Base-by-base conservation (phyloP, 1,140 invertebrate species). In the Asbolus verrucosus region DNA sequence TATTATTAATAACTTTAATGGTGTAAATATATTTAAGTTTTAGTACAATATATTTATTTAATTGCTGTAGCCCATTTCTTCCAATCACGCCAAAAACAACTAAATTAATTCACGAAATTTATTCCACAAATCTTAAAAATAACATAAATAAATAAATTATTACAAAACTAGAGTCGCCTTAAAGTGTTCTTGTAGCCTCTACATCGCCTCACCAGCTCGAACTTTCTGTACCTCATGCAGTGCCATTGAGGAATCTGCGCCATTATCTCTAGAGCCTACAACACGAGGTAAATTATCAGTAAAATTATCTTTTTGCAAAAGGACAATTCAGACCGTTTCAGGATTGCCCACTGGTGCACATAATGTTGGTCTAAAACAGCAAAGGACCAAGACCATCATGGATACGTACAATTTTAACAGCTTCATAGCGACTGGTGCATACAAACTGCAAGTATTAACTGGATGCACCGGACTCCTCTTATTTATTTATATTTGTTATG, bases 231-330 rank as follows among this genome's bases (percentile, higher is more conserved):
- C 66, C 91, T 84, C 75, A 92, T 83, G 80, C 91, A 93, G 78
- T 93, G 91, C 89, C 89, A 92, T 76, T 92, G 91, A 1, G 91
- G 91, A 65, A 92, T 87, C 76, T 88, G 84, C 67, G 85, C 82
- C 88, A 91, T 90, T 14, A 84, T 84, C 70, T 84, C 82, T 38
- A 87, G 78, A 33, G 83, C 81, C 85, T 87, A 80, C 43, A 80
- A 75, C n/a, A 72, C 30, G 69, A 46, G 66, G 69, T 66, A 15
- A 41, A 60, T 13, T 43, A 36, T 8, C 13, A 63, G 59, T 6
- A 24, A n/a, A n/a, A n/a, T n/a, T n/a, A n/a, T n/a, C n/a, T n/a
- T 31, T 14, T 27, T 24, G 11, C 24, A 15, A 18, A 39, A 39
- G n/a, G 18, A 65, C 31, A 46, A 9, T 33, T 67, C 71, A 36